Evolutionary conservation across 2,113 vertebrate species (phyloP), one percentile per base, ranked within the genome.

Genomic region (Sinosuthora webbiana): DNA sequence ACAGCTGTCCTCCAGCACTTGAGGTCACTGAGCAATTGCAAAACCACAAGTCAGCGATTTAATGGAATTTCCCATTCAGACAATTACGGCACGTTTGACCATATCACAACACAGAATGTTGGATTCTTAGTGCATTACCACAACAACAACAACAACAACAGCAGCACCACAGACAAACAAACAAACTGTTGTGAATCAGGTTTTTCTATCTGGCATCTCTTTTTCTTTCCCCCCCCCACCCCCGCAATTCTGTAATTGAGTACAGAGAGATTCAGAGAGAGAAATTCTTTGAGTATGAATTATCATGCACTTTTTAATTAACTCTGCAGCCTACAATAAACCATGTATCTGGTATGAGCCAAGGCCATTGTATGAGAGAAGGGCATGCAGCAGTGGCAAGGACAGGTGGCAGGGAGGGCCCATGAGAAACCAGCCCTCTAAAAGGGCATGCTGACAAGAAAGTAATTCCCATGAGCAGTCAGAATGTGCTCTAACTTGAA

Each of bases 11-110:
- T 93, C 73, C 83, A 96, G 78, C 50, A 75, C 62, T 76, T 90
- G 81, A 95, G 90, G 78, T 95, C 90, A 95, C 87, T 24, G 45
- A 93, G 69, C 73, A 96, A 90, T 92, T 94, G 88, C 85, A 79
- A 73, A 88, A 87, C 64, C 18, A 1, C 71, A 93, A 95, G 71
- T 84, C 88, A 95, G 70, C 2, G 2, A 76, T 90, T 79, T 70
- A 90, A 91, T 87, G 78, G 78, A 96, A 96, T 91, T 93, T 91
- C 77, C 41, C 64, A 85, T 90, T 93, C 64, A 71, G 57, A 87
- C 24, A 3, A 83, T 93, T 84, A 73, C 2, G 7, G 45, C 83
- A 95, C 21, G n/a, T 87, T 80, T 83, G 65, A 79, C 30, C 27
- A 33, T 45, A 71, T 52, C 70, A 90, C 22, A 87, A 64, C 31